Evolutionary conservation across 2,888 invertebrate species (phyloP).

Genomic region (Encarsia formosa): DNA sequence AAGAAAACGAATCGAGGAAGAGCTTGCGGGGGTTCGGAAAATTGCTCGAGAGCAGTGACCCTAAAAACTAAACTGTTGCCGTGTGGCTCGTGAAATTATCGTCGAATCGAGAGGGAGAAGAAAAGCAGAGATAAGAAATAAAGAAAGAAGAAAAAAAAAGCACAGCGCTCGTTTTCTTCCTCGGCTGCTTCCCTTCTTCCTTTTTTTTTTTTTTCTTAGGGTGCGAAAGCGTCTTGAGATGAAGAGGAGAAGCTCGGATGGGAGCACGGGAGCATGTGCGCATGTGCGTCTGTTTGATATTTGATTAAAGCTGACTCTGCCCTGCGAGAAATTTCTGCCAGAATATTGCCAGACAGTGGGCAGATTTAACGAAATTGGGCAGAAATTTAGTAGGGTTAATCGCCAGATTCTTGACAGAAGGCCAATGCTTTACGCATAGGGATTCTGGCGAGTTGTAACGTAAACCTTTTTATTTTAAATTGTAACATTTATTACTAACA

Average conservation of each 20-base stretch:
- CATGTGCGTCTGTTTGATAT: slow-evolving; percentile 36
- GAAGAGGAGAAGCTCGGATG: background rate
- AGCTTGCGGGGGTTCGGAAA: slow-evolving; percentile 29
- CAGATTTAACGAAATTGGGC: no score
- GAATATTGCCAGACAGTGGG: no score
- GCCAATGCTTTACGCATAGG: no score
- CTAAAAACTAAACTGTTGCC: slow-evolving; percentile 37
- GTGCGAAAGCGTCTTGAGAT: no score
- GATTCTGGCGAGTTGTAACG: no score
- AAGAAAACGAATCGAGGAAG: background rate
- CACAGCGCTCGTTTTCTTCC: slow-evolving; percentile 2
- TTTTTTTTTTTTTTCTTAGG: no score
- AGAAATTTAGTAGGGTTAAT: no score
- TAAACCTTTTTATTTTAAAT: no score
- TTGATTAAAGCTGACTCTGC: slow-evolving; percentile 43
- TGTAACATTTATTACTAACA: no score
- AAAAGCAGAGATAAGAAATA: slow-evolving; percentile 11
- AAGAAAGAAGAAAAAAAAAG: slow-evolving; percentile 21
- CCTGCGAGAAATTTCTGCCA: no score
- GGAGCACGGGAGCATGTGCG: background rate
- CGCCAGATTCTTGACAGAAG: no score
- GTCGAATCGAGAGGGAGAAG: background rate
- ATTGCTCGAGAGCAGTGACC: slow-evolving; percentile 40
- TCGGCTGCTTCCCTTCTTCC: no score
- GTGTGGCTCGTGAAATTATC: slow-evolving; percentile 9